A percentile compares a stretch with the other conserved stretches of the same genome.
These are phyloP conservation scores for Pagrus major DNA, from an alignment of 2,113 vertebrate genomes.

Conservation along the genomic window DNA sequence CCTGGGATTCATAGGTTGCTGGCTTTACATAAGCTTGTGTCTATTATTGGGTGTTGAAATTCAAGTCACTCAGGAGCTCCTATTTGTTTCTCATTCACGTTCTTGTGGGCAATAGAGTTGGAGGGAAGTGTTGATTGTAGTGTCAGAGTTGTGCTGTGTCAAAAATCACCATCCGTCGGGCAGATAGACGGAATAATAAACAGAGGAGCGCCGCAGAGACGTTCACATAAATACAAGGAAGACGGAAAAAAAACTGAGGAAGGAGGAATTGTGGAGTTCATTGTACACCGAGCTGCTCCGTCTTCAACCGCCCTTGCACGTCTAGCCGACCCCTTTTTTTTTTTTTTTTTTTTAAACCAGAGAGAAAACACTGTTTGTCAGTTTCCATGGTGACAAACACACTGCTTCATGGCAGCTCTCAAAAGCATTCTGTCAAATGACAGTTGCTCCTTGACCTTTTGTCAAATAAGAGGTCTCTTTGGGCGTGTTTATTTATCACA, in stretches of 20 bases:
- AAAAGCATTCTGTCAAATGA: conserved; percentile 66
- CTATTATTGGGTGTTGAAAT: conserved; percentile 25
- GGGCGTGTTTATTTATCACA: conserved; percentile 58
- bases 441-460: conserved; percentile 72
- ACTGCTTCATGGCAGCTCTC: conserved; percentile 37
- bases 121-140: conserved; percentile 45
- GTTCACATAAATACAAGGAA: conserved; percentile 7
- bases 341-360: too few species aligned
- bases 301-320: conserved; percentile 3
- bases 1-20: not conserved
- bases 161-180: conserved; percentile 15
- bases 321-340: conserved; percentile 7
- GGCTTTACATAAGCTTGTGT: not conserved
- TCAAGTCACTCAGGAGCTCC: conserved; percentile 24
- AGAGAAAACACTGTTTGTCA: conserved; percentile 48
- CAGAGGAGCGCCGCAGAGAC: conserved; percentile 5
- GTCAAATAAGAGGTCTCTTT: conserved; percentile 58
- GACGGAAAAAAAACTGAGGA: not conserved
- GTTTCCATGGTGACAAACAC: conserved; percentile 70
- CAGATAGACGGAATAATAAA: conserved; percentile 48
- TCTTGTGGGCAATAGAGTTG: conserved; percentile 1
- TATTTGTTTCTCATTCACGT: conserved; percentile 32
- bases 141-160: conserved; percentile 44
- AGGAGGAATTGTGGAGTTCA: conserved; percentile 18
- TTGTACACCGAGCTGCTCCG: conserved; percentile 3